Evolutionary conservation across 2,113 vertebrate genomes (phyloP).

Genomic region (Orientallactaga bullata): DNA sequence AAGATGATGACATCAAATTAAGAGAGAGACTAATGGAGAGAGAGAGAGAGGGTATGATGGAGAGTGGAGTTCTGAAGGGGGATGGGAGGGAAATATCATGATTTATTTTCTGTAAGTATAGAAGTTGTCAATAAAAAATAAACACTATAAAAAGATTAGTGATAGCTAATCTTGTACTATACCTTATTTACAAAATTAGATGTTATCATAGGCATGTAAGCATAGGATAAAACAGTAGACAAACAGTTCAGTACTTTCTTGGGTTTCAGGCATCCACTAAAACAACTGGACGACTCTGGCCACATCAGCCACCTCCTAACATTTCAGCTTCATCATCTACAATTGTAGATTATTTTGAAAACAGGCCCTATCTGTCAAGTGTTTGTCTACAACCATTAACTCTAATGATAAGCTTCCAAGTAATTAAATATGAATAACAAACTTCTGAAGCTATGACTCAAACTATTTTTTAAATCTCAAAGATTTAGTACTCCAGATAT

Average conservation of each 20-base stretch:
- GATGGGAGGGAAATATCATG: no score
- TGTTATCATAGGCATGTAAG: neutral
- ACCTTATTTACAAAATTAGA: neutral
- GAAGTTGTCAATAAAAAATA: no score
- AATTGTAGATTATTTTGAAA: neutral
- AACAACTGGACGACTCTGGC: rapidly evolving
- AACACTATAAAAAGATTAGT: no score
- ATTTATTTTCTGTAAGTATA: no score
- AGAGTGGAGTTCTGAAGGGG: no score
- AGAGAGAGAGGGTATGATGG: no score
- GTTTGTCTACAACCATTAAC: neutral
- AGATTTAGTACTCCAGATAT: constrained; percentile 10
- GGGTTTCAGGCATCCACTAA: neutral
- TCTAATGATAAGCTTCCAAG: constrained; percentile 1
- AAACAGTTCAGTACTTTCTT: neutral
- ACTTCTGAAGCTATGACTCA: constrained; percentile 19
- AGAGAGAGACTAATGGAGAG: no score
- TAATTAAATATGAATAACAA: neutral
- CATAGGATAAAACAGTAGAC: neutral
- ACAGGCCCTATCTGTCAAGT: neutral
- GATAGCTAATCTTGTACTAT: neutral
- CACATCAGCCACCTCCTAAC: rapidly evolving
- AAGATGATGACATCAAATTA: no score
- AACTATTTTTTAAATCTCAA: constrained; percentile 37
- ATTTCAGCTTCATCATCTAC: neutral